phyloP scores from a whole-genome alignment of 2,797 vertebrate species.

The Cossypha dichroa region DNA sequence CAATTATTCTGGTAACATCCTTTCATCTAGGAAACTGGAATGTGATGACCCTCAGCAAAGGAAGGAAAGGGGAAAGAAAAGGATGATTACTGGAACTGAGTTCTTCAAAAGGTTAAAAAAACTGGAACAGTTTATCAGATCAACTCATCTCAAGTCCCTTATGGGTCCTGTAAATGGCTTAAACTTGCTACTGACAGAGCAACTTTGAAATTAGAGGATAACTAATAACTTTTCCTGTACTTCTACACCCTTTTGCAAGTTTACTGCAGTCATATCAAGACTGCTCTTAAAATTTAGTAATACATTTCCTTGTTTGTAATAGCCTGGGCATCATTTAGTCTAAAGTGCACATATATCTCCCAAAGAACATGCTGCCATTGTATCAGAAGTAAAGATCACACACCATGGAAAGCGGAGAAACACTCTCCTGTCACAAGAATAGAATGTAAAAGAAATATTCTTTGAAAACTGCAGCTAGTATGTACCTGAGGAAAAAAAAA shows the following conservation, averaged over 20 bases:
- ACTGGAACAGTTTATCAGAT: conserved; percentile 37
- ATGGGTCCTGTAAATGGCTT: conserved; percentile 10
- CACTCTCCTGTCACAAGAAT: not conserved
- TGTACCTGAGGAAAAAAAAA: not conserved
- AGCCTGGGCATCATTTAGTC: not conserved
- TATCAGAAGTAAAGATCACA: not conserved
- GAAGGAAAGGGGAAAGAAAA: not conserved
- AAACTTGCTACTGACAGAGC: conserved; percentile 58
- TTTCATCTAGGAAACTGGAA: conserved; percentile 52
- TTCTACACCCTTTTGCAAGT: not conserved
- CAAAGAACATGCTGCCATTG: not conserved
- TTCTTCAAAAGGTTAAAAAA: conserved; percentile 53
- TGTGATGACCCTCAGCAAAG: conserved; percentile 31
- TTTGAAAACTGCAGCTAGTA: not conserved
- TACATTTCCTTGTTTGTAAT: not conserved
- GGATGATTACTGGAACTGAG: conserved; percentile 9
- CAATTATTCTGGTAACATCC: conserved; percentile 47
- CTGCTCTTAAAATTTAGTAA: not conserved
- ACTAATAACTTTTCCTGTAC: not conserved
- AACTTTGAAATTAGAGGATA: not conserved
- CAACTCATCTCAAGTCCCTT: conserved; percentile 35
- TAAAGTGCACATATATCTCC: not conserved
- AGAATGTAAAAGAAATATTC: not conserved
- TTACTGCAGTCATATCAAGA: not conserved
- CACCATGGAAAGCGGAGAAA: not conserved